Conservation (phyloP, 2,797 vertebrate genomes). For the Arnoldichthys spilopterus region DNA sequence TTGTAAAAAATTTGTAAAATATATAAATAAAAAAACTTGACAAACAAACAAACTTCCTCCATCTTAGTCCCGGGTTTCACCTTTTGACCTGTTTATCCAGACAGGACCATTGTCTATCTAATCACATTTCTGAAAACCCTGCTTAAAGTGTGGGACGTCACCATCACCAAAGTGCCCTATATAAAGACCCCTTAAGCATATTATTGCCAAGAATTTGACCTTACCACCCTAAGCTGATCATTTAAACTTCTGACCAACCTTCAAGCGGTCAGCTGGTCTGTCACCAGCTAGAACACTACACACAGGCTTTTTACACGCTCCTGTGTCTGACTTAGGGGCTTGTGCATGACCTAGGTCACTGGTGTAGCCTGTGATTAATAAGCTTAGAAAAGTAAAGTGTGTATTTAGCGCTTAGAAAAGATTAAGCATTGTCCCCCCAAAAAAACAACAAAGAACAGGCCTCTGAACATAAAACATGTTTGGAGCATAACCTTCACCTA, state of each 20-base stretch:
- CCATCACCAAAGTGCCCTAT: background rate
- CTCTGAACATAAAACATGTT: too few relatives aligned
- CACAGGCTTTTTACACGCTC: background rate
- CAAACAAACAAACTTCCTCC: background rate
- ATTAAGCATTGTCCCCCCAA: background rate
- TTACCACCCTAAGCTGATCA: background rate
- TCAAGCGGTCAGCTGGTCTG: background rate
- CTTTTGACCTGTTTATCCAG: constrained; percentile 6
- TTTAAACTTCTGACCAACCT: background rate
- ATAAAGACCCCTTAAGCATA: constrained; percentile 11
- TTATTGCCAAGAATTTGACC: constrained; percentile 9
- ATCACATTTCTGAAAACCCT: constrained; percentile 13
- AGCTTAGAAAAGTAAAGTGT: background rate
- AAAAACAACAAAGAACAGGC: background rate
- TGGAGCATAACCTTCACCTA: background rate
- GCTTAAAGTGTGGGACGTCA: constrained; percentile 1
- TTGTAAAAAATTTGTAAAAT: background rate
- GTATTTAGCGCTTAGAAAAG: background rate
- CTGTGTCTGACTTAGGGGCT: background rate
- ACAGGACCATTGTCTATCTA: background rate
- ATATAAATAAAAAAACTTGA: background rate
- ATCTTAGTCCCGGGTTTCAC: background rate
- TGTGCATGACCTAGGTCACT: background rate
- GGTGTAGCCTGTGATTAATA: background rate
- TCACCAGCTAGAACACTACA: background rate